Evolutionary conservation across 2,888 invertebrate genomes (phyloP), one percentile per base, ranked within the genome.

Genomic region (Hemicrepidius hirtus): DNA sequence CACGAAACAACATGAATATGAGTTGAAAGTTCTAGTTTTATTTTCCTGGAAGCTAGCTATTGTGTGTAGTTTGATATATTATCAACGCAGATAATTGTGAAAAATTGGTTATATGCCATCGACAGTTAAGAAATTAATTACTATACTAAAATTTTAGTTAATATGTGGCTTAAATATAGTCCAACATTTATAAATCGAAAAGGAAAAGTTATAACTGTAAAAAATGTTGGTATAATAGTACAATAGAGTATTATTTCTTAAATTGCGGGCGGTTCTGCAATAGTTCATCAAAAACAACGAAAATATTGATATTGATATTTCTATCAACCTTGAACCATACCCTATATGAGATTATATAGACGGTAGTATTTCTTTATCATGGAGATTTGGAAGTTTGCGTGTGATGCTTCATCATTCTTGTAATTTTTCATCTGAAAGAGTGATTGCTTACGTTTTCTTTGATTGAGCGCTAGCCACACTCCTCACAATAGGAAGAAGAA

Each of bases 391-490:
- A 53, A 53, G 53, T 28, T 53, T 28, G 32, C 53, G 53, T 53
- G 53, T 13, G 24, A 3, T 53, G 53, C 24, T 53, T 32, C 53
- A 53, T 53, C 53, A 28, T 53, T 53, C 5, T 53, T 9, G 13
- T n/a, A 53, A 53, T 53, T 53, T 53, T 53, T 53, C 28, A 53
- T 53, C 53, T 6, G 20, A 28, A 53, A 53, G 53, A 49, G 20
- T n/a, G 53, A 53, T 28, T 53, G 53, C 28, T 5, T 53, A 13
- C 28, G 24, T 32, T 53, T 53, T 28, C 12, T 53, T 53, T 53
- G 53, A 28, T 53, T 28, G 13, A 53, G n/a, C 13, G 53, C 13
- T 24, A 16, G 13, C 28, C 13, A 32, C 13, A 53, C 28, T 28
- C 28, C 32, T 13, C 13, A 10, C 12, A 50, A 21, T 10, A 24